These are phyloP conservation scores for Hirtodrosophila cameraria DNA, from an alignment of 2,888 invertebrate genomes.

Conservation along the genomic window DNA sequence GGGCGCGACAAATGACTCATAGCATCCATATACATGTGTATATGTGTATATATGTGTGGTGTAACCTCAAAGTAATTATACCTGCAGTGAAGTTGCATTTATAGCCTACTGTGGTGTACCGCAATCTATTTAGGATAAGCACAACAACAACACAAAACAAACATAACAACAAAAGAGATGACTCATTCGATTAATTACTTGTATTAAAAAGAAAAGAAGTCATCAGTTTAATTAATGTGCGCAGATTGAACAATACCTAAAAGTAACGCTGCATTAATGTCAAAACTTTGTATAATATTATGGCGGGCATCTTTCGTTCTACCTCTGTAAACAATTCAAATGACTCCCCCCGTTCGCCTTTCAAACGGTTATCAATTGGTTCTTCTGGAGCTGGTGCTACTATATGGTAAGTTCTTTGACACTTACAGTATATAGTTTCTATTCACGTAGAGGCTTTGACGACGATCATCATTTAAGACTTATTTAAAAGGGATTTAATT, in stretches of 20 bases:
- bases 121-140: slow-evolving; percentile 69
- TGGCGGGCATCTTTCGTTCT: slow-evolving; percentile 83
- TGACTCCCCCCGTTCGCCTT: slow-evolving; percentile 69
- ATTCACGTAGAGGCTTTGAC: too few relatives aligned
- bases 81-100: slow-evolving; percentile 58
- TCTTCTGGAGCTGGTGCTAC: slow-evolving; percentile 57
- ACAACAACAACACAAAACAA: slow-evolving; percentile 37
- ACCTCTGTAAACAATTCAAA: slow-evolving; percentile 68
- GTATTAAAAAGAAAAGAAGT: slow-evolving; percentile 25
- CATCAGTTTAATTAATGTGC: slow-evolving; percentile 44
- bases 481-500: too few relatives aligned
- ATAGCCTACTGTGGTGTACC: slow-evolving; percentile 52
- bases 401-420: slow-evolving; percentile 80
- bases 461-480: too few relatives aligned
- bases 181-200: slow-evolving; percentile 54
- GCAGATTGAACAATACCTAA: slow-evolving; percentile 39
- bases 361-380: slow-evolving; percentile 78
- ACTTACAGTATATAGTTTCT: too few relatives aligned
- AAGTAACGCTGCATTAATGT: slow-evolving; percentile 39
- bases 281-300: slow-evolving; percentile 40
- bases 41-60: slow-evolving; percentile 2
- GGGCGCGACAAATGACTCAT: slow-evolving; percentile 48
- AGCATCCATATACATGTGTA: slow-evolving; percentile 2
- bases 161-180: slow-evolving; percentile 40
- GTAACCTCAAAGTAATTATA: slow-evolving; percentile 41